Conservation (phyloP, 30 jellyfish, hydroid and myxozoan genomes). For the Catostylus mosaicus region DNA sequence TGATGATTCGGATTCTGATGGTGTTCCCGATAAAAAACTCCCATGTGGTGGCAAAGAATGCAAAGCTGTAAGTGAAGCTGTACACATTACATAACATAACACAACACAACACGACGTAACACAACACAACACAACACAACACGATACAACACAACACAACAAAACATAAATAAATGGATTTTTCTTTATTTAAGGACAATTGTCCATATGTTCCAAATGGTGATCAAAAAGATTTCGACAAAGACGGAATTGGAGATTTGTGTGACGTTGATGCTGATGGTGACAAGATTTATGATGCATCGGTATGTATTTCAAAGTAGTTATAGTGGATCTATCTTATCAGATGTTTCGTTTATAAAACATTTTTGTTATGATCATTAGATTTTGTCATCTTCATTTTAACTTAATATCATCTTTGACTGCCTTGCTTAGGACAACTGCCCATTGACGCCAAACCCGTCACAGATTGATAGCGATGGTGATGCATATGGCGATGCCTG, state of each 20-base stretch:
- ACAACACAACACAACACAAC: no score
- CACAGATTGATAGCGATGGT: constrained; percentile 75
- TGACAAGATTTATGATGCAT: constrained; percentile 72
- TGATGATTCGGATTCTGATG: constrained; percentile 87
- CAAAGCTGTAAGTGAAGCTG: constrained; percentile 67
- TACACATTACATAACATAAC: no score
- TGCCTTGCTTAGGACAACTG: constrained; percentile 74
- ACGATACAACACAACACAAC: no score
- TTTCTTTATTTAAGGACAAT: constrained; percentile 61
- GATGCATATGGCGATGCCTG: constrained; percentile 88
- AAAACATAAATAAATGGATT: neutral
- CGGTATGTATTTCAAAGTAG: constrained; percentile 21
- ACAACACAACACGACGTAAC: no score
- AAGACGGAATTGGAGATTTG: constrained; percentile 81
- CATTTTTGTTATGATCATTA: no score
- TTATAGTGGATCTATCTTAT: no score
- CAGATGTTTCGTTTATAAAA: no score
- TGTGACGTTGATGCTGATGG: constrained; percentile 95
- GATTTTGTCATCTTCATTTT: no score
- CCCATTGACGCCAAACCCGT: constrained; percentile 72
- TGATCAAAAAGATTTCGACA: constrained; percentile 83
- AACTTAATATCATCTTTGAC: neutral
- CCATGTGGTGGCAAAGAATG: constrained; percentile 77
- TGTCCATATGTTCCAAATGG: constrained; percentile 87
- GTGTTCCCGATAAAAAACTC: constrained; percentile 73